Percentiles rank a stretch among this genome's conserved stretches.
phyloP scores from a whole-genome alignment of 2,113 vertebrate species.

The Hippolais icterina region DNA sequence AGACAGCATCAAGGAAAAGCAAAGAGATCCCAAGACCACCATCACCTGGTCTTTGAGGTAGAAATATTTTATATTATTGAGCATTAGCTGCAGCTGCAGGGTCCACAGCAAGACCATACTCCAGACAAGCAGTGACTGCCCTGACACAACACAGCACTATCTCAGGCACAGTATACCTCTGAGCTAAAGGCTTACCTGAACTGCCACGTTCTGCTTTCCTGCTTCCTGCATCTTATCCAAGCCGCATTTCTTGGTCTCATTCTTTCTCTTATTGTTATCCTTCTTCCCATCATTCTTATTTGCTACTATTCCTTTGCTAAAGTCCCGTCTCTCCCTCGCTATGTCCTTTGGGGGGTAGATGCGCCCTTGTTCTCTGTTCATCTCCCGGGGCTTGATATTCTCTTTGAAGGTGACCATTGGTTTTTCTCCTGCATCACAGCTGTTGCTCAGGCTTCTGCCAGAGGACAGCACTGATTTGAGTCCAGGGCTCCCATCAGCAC shows the following conservation, averaged over 20 bases:
- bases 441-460: slow-evolving; percentile 84
- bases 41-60: not conserved
- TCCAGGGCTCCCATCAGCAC: slow-evolving; percentile 79
- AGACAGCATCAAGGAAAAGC: not conserved
- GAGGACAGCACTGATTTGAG: slow-evolving; percentile 91
- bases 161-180: not conserved
- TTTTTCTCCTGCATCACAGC: slow-evolving; percentile 84
- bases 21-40: not conserved
- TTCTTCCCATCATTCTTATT: slow-evolving; percentile 87
- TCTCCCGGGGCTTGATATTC: slow-evolving; percentile 93
- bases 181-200: slow-evolving; percentile 80
- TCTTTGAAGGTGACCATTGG: slow-evolving; percentile 96
- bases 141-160: not conserved
- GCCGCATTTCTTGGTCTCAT: slow-evolving; percentile 83
- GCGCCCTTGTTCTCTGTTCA: slow-evolving; percentile 81
- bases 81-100: not conserved
- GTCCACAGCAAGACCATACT: not conserved
- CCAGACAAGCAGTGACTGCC: not conserved
- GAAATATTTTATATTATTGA: not conserved
- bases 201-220: slow-evolving; percentile 83
- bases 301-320: slow-evolving; percentile 78
- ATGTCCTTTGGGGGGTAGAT: slow-evolving; percentile 82
- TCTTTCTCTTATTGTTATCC: slow-evolving; percentile 89
- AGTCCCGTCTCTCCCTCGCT: slow-evolving; percentile 83
- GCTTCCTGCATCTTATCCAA: slow-evolving; percentile 83